Evolutionary conservation across 2,113 vertebrate species (phyloP).

Genomic region (Rhea pennata): DNA sequence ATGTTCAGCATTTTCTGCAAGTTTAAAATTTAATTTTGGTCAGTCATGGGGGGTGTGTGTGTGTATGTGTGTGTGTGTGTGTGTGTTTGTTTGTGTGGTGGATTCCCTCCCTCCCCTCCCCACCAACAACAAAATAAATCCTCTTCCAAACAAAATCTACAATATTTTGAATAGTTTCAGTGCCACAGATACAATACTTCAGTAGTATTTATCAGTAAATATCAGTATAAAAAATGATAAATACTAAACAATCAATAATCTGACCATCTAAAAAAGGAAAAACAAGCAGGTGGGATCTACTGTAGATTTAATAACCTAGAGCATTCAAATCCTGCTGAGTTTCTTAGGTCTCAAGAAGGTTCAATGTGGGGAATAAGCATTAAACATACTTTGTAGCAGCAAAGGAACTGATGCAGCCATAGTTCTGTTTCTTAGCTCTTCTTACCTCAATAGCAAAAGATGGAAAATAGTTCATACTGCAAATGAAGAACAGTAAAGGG

Average conservation of each 20-base stretch:
- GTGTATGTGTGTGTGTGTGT: too few species aligned
- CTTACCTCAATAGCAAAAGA: too few species aligned
- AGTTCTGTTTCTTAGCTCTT: too few species aligned
- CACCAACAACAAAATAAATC: background rate
- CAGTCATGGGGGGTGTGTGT: background rate
- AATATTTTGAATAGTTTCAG: background rate
- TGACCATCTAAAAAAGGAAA: background rate
- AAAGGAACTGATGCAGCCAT: background rate
- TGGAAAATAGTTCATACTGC: too few species aligned
- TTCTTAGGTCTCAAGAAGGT: background rate
- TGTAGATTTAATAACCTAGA: background rate
- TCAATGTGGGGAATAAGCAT: background rate
- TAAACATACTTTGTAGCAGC: background rate
- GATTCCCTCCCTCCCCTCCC: too few species aligned
- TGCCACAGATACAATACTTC: background rate
- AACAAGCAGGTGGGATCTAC: background rate
- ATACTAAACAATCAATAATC: background rate
- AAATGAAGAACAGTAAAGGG: too few species aligned
- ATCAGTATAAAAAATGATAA: background rate
- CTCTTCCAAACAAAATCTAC: background rate
- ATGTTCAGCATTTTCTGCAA: background rate
- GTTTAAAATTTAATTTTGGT: background rate
- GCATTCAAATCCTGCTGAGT: background rate
- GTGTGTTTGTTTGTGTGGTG: too few species aligned
- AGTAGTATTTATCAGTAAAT: background rate